Percentiles rank a stretch among this genome's conserved stretches.
Conservation (phyloP, 2,888 invertebrate genomes). For the Rhynchonema sp. region DNA sequence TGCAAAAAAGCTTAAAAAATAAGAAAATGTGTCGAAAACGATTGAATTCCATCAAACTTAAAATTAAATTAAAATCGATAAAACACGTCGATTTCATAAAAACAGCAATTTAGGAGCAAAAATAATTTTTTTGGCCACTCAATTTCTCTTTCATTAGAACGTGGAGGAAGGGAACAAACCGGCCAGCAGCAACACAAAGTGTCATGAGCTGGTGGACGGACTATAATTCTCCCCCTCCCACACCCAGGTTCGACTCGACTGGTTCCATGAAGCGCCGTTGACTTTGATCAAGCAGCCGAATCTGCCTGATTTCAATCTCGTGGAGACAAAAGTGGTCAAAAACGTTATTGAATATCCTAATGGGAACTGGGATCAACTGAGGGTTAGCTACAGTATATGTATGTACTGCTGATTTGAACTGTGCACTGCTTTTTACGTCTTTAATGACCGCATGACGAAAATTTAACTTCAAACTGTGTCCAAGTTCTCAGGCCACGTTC, state of each 20-base stretch:
- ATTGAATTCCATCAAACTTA: too few relatives aligned
- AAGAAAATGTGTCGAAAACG: too few relatives aligned
- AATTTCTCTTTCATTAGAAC: too few relatives aligned
- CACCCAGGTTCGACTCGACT: conserved; percentile 2
- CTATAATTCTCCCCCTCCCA: too few relatives aligned
- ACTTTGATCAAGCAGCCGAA: conserved; percentile 5
- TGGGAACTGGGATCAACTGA: conserved; percentile 6
- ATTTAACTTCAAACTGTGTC: background rate
- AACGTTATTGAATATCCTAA: conserved; percentile 3
- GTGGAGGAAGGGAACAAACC: too few relatives aligned
- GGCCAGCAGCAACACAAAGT: too few relatives aligned
- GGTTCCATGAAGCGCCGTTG: conserved; percentile 1
- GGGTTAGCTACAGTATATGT: background rate
- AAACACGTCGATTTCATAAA: background rate
- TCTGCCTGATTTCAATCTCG: conserved; percentile 7
- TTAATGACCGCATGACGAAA: background rate
- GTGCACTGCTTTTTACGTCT: too few relatives aligned
- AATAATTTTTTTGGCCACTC: background rate
- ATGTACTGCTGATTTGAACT: too few relatives aligned
- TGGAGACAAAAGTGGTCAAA: background rate
- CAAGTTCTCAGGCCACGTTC: conserved; percentile 3
- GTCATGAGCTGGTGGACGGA: too few relatives aligned
- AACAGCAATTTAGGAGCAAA: too few relatives aligned
- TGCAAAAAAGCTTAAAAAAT: too few relatives aligned
- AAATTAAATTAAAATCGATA: too few relatives aligned